A percentile compares a stretch with the other conserved stretches of the same genome.
Conservation (phyloP, 1,140 invertebrate species). For the Samia ricini region DNA sequence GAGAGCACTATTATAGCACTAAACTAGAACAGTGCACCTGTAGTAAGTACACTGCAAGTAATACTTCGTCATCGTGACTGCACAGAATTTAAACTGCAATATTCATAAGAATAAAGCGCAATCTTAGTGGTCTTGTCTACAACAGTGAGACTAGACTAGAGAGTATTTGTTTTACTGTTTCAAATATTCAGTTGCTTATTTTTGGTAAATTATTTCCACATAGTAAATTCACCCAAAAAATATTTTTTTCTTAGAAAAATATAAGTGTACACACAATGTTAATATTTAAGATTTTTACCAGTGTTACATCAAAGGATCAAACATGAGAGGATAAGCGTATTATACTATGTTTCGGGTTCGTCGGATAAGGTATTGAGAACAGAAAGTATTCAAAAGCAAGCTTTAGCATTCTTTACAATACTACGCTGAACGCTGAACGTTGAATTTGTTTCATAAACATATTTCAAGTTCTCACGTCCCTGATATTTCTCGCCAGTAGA, state of each 20-base stretch:
- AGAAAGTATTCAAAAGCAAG: background rate
- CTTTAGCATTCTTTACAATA: background rate
- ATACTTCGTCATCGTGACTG: slow-evolving; percentile 52
- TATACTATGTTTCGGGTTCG: background rate
- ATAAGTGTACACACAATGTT: too few relatives aligned
- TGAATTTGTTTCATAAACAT: background rate
- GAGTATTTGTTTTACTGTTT: too few relatives aligned
- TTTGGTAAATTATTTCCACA: too few relatives aligned
- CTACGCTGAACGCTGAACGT: background rate
- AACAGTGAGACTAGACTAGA: background rate
- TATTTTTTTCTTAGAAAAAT: too few relatives aligned
- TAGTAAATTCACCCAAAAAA: too few relatives aligned
- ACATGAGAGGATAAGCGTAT: background rate
- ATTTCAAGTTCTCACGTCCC: background rate
- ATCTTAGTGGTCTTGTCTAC: background rate
- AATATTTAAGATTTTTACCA: background rate
- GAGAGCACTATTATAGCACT: slow-evolving; percentile 47
- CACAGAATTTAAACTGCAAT: slow-evolving; percentile 32
- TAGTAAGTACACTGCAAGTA: too few relatives aligned
- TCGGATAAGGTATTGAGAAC: background rate
- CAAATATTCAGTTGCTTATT: too few relatives aligned
- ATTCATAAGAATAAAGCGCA: slow-evolving; percentile 12
- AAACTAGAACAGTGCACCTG: slow-evolving; percentile 37
- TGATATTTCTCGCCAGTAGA: background rate
- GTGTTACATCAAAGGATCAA: background rate